These are phyloP conservation scores for Drosophila formosana DNA, from an alignment of 2,888 invertebrate species.

Conservation along the genomic window DNA sequence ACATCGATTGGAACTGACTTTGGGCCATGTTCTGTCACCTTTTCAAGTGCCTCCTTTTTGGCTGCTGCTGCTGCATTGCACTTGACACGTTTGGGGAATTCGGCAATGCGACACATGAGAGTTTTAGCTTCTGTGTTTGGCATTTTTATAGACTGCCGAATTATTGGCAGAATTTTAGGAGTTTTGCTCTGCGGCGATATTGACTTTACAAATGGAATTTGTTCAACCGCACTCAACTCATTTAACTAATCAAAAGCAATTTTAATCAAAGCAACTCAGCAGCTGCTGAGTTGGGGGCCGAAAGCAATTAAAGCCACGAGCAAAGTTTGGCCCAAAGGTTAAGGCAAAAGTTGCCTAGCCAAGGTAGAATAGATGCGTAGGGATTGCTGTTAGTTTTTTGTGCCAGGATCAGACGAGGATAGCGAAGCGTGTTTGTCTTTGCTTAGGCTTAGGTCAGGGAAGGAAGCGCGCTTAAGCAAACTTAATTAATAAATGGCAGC, in stretches of 20 bases:
- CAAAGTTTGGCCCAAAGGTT: constrained; percentile 70
- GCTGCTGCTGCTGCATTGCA: constrained; percentile 59
- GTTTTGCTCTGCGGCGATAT: constrained; percentile 33
- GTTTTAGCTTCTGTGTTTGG: constrained; percentile 46
- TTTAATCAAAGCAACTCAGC: constrained; percentile 68
- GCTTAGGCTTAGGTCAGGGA: constrained; percentile 41
- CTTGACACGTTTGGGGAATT: constrained; percentile 69
- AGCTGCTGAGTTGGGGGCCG: constrained; percentile 28
- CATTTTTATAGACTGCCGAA: constrained; percentile 65
- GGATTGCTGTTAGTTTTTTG: constrained; percentile 59
- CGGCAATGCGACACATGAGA: constrained; percentile 29
- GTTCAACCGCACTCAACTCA: constrained; percentile 56
- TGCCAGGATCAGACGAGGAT: constrained; percentile 25
- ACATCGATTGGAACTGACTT: constrained; percentile 19
- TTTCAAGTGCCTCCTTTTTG: constrained; percentile 39
- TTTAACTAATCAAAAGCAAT: constrained; percentile 79
- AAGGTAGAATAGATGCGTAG: constrained; percentile 30
- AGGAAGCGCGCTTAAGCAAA: constrained; percentile 65
- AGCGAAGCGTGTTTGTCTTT: constrained; percentile 43
- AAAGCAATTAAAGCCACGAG: constrained; percentile 80
- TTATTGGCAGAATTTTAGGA: constrained; percentile 47
- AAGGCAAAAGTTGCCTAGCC: constrained; percentile 61
- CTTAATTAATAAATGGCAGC: constrained; percentile 73
- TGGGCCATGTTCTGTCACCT: constrained; percentile 30
- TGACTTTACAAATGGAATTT: constrained; percentile 62